Evolutionary conservation across 1,140 invertebrate genomes (phyloP), one percentile per base, ranked within the genome.

Genomic region (Heliconius melpomene): DNA sequence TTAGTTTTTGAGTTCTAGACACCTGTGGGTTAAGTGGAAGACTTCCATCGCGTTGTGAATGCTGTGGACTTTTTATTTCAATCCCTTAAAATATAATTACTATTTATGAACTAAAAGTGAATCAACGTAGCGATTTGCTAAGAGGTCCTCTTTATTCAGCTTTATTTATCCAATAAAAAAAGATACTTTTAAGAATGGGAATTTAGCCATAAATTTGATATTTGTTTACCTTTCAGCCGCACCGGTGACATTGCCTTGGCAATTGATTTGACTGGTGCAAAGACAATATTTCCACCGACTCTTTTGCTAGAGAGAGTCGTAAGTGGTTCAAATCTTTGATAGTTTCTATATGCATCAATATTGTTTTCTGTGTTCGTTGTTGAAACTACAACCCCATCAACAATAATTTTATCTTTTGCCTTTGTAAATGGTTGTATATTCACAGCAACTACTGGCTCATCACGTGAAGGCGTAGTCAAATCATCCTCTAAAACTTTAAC

Each of bases 401-500:
- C 82, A 54, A 93, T 89, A 46, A 92, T 89, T 46, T 87, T 91
- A 60, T 93, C 90, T 36, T 76, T 81, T 26, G 72, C 78, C 70
- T 87, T 88, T 20, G 85, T 87, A 16, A 81, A 9, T 13, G 90
- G 83, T 74, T 86, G 84, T 81, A 94, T 93, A 75, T 93, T 93
- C 16, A 93, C 80, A 40, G 91, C 91, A 50, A 88, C 79, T 54
- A 94, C 82, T 81, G 84, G 11, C 26, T 13, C 79, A 40, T 87
- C 86, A 0, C 83, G 71, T n/a, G 70, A 82, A 18, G 83, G 36
- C 20, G 86, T 87, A 54, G 88, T 78, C 46, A 91, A 60, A 20
- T 93, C 93, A 72, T 94, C 93, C 75, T 94, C 93, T 72, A 93
- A 88, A 79, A 94, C 89, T 86, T 93, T 92, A 20, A 94, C 92